phyloP scores from a whole-genome alignment of 2,797 vertebrate species.

The Apodemus agrarius region DNA sequence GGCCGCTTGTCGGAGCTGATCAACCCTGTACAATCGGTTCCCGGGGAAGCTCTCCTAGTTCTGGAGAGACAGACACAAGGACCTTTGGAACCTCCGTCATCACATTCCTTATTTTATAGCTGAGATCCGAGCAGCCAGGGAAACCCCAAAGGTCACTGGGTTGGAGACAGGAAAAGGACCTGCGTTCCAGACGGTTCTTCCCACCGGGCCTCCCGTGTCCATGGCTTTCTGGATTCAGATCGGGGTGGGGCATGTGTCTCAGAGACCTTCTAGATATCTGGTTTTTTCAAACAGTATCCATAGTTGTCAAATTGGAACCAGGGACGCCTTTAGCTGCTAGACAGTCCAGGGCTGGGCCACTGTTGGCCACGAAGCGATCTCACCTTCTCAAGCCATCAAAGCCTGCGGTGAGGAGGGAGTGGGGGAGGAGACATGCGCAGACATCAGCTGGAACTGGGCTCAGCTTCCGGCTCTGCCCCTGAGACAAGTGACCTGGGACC shows the following conservation, averaged over 20 bases:
- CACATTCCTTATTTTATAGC: constrained; percentile 59
- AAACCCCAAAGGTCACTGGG: constrained; percentile 35
- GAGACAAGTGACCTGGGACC: neutral
- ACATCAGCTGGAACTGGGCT: neutral
- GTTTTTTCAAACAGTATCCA: neutral
- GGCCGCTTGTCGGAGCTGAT: neutral
- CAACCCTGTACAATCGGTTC: neutral
- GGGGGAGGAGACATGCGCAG: fast-evolving
- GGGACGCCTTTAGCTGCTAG: neutral
- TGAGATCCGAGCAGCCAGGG: neutral
- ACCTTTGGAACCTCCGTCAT: constrained; percentile 46
- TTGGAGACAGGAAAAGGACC: neutral
- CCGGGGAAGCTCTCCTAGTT: neutral
- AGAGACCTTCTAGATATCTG: neutral
- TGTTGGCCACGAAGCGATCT: neutral
- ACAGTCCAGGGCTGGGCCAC: neutral
- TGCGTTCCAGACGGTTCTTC: neutral
- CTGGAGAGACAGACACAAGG: neutral
- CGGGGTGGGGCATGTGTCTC: neutral
- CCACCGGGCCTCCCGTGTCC: neutral
- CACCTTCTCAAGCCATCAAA: neutral
- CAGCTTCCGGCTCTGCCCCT: neutral
- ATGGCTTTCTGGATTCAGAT: neutral
- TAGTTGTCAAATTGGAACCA: neutral
- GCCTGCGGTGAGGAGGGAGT: neutral